Percentiles rank a stretch among this genome's conserved stretches.
Evolutionary conservation across 2,113 vertebrate species (phyloP).

Genomic region (Brachionichthys hirsutus): DNA sequence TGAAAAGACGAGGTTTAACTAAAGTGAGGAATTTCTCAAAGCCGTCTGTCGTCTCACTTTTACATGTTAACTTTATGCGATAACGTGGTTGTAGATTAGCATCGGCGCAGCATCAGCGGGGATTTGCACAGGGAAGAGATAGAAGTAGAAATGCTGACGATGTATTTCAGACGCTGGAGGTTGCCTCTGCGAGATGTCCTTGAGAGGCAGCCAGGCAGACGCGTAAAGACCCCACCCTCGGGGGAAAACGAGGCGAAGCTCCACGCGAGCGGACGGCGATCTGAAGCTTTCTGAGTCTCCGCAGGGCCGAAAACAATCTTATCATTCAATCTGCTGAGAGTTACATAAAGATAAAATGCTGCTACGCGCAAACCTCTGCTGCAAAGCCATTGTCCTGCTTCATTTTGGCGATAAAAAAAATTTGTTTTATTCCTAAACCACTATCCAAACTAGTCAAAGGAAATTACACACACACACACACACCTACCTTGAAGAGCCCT

Average conservation of each 20-base stretch:
- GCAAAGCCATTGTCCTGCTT: not conserved
- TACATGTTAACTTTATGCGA: not conserved
- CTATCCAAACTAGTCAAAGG: no score
- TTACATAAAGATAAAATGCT: not conserved
- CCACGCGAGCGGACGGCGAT: not conserved
- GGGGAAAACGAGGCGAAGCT: slow-evolving; percentile 16
- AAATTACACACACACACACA: slow-evolving; percentile 5
- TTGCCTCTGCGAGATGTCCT: slow-evolving; percentile 40
- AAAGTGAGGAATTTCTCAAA: not conserved
- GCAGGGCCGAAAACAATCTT: not conserved
- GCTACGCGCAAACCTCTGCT: not conserved
- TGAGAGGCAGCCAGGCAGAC: slow-evolving; percentile 24
- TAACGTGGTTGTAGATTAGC: slow-evolving; percentile 1
- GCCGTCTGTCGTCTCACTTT: not conserved
- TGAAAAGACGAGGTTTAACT: no score
- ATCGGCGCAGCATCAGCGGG: not conserved
- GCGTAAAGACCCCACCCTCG: slow-evolving; percentile 29
- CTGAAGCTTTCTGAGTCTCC: slow-evolving; percentile 6
- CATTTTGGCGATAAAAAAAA: no score
- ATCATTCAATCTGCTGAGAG: slow-evolving; percentile 9
- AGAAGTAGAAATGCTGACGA: slow-evolving; percentile 48
- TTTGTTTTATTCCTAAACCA: no score
- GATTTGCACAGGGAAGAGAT: not conserved
- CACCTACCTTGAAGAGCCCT: slow-evolving; percentile 92
- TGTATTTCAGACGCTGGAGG: slow-evolving; percentile 28